Conservation (phyloP, 1,140 invertebrate species). For the Formica exsecta region DNA sequence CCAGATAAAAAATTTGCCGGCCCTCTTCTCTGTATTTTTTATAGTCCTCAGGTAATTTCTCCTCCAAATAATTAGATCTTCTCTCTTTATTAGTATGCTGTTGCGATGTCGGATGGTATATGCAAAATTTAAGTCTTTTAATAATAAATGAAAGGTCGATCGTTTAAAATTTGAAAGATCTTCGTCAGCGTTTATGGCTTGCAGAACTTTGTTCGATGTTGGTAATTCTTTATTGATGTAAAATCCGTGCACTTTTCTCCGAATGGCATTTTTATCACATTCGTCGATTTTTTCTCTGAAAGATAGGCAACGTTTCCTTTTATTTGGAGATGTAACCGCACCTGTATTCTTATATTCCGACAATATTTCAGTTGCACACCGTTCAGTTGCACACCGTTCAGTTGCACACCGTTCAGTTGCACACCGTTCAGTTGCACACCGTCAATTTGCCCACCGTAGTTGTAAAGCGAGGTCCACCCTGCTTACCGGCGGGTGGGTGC, state of each 20-base stretch:
- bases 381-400: no score
- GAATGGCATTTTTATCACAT: constrained; percentile 6
- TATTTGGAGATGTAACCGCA: no score
- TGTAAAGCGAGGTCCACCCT: no score
- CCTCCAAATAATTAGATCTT: background rate
- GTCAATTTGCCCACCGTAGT: background rate
- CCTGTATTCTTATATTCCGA: background rate
- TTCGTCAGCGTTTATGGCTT: background rate
- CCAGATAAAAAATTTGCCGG: background rate
- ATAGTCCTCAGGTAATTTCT: background rate
- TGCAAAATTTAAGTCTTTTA: constrained; percentile 5
- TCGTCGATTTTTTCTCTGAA: background rate
- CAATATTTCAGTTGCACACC: background rate
- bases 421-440: background rate
- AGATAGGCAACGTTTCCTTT: background rate
- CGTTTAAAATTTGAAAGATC: background rate
- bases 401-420: no score
- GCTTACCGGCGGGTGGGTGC: no score
- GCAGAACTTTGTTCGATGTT: background rate
- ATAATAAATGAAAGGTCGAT: background rate
- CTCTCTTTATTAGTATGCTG: background rate
- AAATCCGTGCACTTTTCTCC: constrained; percentile 4
- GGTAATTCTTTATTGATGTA: background rate
- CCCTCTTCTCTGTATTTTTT: background rate
- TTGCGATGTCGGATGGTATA: background rate